phyloP scores from a whole-genome alignment of 2,113 vertebrate genomes.

The Notarius quadriscutis region DNA sequence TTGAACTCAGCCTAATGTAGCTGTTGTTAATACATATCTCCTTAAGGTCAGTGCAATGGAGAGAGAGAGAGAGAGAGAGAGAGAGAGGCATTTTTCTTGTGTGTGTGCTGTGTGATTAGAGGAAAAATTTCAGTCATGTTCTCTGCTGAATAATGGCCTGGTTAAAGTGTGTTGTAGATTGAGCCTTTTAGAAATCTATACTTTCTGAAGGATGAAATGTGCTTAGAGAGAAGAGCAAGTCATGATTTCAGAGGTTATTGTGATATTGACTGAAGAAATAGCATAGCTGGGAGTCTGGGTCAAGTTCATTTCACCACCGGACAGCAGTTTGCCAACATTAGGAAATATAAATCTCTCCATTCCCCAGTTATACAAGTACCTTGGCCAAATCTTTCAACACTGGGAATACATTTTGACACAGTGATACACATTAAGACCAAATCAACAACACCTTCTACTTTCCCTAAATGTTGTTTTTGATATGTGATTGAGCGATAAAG shows the following conservation, averaged over 20 bases:
- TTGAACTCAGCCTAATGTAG: neutral
- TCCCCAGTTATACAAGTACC: neutral
- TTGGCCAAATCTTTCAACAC: neutral
- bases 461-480: neutral
- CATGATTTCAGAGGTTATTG: neutral
- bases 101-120: neutral
- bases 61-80: neutral
- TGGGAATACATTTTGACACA: neutral
- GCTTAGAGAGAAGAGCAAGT: neutral
- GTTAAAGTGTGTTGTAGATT: neutral
- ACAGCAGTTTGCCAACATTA: neutral
- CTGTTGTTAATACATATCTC: neutral
- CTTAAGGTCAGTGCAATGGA: constrained; percentile 29
- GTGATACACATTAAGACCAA: neutral
- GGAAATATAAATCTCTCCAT: neutral
- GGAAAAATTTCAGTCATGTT: neutral
- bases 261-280: neutral
- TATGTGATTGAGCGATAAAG: neutral
- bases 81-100: neutral
- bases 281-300: neutral
- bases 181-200: neutral
- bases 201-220: neutral
- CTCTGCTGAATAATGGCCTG: neutral
- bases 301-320: neutral
- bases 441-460: neutral